A percentile compares a stretch with the other conserved stretches of the same genome.
These are phyloP conservation scores for Leucophenga maculata DNA, from an alignment of 2,888 invertebrate genomes.

Conservation along the genomic window DNA sequence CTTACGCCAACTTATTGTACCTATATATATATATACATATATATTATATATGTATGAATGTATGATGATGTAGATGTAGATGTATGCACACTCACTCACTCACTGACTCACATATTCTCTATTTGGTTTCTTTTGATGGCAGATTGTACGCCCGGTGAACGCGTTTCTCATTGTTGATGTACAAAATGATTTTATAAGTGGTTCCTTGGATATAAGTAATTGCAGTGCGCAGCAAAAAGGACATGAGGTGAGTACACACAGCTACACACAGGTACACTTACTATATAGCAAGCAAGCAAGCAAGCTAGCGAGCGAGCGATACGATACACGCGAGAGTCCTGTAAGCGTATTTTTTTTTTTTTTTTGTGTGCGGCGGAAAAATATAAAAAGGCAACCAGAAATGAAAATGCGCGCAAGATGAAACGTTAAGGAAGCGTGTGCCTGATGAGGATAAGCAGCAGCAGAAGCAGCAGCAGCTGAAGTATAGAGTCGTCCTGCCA, in stretches of 20 bases:
- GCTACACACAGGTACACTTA: neutral
- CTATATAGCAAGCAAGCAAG: no score
- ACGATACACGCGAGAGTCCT: conserved; percentile 19
- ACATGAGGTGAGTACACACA: conserved; percentile 77
- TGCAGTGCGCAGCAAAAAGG: conserved; percentile 94
- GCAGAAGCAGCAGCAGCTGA: neutral
- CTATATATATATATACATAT: no score
- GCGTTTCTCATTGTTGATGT: conserved; percentile 96
- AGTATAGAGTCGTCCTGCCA: neutral
- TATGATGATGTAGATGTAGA: no score
- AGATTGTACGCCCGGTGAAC: conserved; percentile 89
- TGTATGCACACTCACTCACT: neutral
- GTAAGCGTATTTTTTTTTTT: neutral
- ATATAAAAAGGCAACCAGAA: conserved; percentile 63
- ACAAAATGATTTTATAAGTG: conserved; percentile 97
- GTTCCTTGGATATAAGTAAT: conserved; percentile 92
- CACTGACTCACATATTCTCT: conserved; percentile 25
- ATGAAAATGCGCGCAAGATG: conserved; percentile 54
- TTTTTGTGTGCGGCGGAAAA: conserved; percentile 48
- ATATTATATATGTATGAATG: no score
- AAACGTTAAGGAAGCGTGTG: conserved; percentile 24
- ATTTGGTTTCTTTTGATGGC: conserved; percentile 53
- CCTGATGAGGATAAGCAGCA: conserved; percentile 24
- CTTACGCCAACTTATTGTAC: conserved; percentile 18
- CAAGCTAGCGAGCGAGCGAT: no score